phyloP scores from a whole-genome alignment of 2,113 vertebrate genomes.

The Pheucticus melanocephalus region DNA sequence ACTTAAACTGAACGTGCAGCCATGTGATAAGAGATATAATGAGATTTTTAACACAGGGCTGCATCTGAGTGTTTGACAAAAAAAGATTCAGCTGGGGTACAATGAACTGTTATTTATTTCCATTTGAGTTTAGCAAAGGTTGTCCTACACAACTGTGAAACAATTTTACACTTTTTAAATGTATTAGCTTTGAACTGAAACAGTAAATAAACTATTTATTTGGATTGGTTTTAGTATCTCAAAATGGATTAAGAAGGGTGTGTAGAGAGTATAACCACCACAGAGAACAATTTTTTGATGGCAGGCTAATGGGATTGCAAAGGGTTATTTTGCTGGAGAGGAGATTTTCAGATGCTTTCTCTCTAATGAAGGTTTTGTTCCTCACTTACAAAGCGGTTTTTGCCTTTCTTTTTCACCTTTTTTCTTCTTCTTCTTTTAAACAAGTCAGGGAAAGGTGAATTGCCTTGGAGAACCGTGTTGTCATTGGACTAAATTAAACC shows the following conservation, averaged over 20 bases:
- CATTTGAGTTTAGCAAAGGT: constrained; percentile 54
- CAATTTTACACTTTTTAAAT: constrained; percentile 64
- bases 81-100: constrained; percentile 18
- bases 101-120: constrained; percentile 52
- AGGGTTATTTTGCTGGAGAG: constrained; percentile 48
- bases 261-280: not conserved
- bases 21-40: constrained; percentile 56
- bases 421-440: constrained; percentile 15
- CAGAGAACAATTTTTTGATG: constrained; percentile 46
- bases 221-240: not conserved
- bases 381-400: not conserved
- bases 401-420: not conserved
- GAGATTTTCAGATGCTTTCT: constrained; percentile 49
- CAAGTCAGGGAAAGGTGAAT: constrained; percentile 51
- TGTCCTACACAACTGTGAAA: constrained; percentile 61
- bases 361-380: constrained; percentile 49
- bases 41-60: constrained; percentile 53
- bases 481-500: constrained; percentile 54
- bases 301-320: constrained; percentile 56
- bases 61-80: constrained; percentile 15
- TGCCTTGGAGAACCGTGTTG: constrained; percentile 25
- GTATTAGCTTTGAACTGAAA: constrained; percentile 60
- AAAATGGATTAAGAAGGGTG: constrained; percentile 37
- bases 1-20: constrained; percentile 43
- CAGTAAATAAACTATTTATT: constrained; percentile 57